Evolutionary conservation across 2,888 invertebrate species (phyloP).

Genomic region (Colletes collaris): DNA sequence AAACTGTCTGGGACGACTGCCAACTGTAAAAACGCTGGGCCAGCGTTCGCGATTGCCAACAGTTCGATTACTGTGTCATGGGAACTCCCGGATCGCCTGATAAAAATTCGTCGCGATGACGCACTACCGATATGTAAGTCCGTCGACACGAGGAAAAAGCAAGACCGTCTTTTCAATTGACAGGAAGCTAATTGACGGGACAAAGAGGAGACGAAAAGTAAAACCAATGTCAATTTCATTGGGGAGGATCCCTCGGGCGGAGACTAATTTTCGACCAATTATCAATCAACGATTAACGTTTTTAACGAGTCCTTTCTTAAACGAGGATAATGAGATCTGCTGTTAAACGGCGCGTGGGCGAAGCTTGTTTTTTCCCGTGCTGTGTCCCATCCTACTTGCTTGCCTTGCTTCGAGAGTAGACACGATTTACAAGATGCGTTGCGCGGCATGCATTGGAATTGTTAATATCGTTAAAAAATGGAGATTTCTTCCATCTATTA

Average conservation of each 20-base stretch:
- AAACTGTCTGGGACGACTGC: constrained; percentile 43
- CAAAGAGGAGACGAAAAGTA: constrained; percentile 2
- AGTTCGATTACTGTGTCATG: constrained; percentile 10
- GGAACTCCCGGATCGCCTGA: neutral
- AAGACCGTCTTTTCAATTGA: neutral
- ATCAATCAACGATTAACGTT: constrained; percentile 63
- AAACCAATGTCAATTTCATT: constrained; percentile 56
- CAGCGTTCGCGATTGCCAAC: constrained; percentile 26
- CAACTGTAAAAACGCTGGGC: constrained; percentile 25
- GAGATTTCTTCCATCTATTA: too few species aligned
- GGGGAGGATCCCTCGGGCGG: constrained; percentile 37
- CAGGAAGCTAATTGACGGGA: neutral
- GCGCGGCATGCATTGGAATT: constrained; percentile 1
- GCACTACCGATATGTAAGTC: neutral
- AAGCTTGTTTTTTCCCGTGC: constrained; percentile 16
- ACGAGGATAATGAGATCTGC: constrained; percentile 55
- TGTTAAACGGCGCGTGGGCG: constrained; percentile 46
- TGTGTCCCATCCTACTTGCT: constrained; percentile 30
- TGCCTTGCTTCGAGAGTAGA: neutral
- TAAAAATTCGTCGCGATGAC: neutral
- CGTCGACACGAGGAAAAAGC: neutral
- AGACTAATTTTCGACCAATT: constrained; percentile 59
- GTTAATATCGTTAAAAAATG: constrained; percentile 5
- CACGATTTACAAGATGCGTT: constrained; percentile 1
- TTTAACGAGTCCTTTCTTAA: constrained; percentile 44